Base-by-base conservation (phyloP, 1,140 invertebrate genomes). In the Cherax destructor region DNA sequence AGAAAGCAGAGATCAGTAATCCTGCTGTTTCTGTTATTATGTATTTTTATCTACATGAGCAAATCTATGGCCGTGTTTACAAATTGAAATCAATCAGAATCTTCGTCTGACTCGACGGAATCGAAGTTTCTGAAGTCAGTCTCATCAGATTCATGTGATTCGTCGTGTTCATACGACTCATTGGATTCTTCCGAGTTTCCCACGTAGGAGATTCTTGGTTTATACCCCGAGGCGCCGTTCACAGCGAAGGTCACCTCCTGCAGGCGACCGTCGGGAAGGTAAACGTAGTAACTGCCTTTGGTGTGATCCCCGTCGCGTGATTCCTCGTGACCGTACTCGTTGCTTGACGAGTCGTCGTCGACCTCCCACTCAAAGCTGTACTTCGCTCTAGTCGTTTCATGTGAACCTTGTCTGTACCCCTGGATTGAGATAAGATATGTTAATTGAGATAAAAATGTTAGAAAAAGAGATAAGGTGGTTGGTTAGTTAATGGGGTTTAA, bases 271-370 rank as follows among this genome's bases (percentile, higher is more conserved):
- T 84, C 81, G 59, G 81, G 81, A 13, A 84, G 81, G n/a, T 47
- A 4, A 18, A 84, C 81, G 59, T 41, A 84, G 81, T 84, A 84
- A 10, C 10, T 21, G 13, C 81, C 81, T n/a, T 84, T n/a, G 30
- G 81, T 84, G 56, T 69, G 16, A 59, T 84, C 81, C n/a, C 59
- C 59, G 59, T 84, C 81, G 10, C 81, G 81, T n/a, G 59, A 13
- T 41, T 84, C 81, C 81, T 84, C n/a, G 56, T 69, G 56, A n/a
- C 78, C 78, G 78, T 18, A 80, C 78, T 80, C 78, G 78, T 80
- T 80, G 49, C 49, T 80, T 41, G 80, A 83, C 0, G 80, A 30
- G 56, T 84, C 81, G 56, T 84, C 4, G 11, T 69, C 65, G 7
- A 84, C 81, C 4, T 4, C 13, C 81, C 81, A 84, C 24, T 84